Evolutionary conservation across 2,888 invertebrate species (phyloP), one percentile per base, ranked within the genome.

Genomic region (Stenotaenia linearis): DNA sequence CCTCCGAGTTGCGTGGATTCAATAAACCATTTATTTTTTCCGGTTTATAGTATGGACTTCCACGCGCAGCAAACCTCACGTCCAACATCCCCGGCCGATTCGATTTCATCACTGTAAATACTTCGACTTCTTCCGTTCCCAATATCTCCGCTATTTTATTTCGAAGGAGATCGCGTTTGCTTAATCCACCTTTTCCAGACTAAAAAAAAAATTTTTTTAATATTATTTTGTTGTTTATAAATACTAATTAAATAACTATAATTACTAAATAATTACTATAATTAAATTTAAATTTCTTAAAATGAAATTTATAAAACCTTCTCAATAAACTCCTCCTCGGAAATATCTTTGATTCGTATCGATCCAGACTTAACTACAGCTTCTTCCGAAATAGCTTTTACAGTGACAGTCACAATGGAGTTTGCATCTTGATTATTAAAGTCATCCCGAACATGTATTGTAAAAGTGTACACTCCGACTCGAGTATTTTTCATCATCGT

Each of bases 291-390:
- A n/a, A n/a, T n/a, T n/a, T n/a, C n/a, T n/a, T n/a, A n/a, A n/a
- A n/a, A n/a, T n/a, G n/a, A n/a, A n/a, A n/a, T n/a, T n/a, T n/a
- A n/a, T n/a, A n/a, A n/a, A 45, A 45, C 45, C 45, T 18, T 45
- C n/a, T 45, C 45, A 75, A 98, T 91, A 85, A 98, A 97, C 81
- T 95, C 91, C 84, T 96, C 96, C 75, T 93, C 93, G 3, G 91
- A 93, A 23, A 93, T 89, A 79, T 94, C 93, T 50, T 90, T 87
- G 84, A 96, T 91, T 21, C 97, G 90, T 78, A 98, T 91, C 0
- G 97, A 97, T 0, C 97, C 98, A 0, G 97, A 96, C 85, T 93
- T 96, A 81, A 91, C 90, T 0, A 98, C 95, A 0, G 97, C 97
- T 85, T 95, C 95, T 84, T 96, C 94, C 0, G 95, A 93, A 40